Evolutionary conservation across 2,113 vertebrate species (phyloP), one percentile per base, ranked within the genome.

Genomic region (Sander lucioperca): DNA sequence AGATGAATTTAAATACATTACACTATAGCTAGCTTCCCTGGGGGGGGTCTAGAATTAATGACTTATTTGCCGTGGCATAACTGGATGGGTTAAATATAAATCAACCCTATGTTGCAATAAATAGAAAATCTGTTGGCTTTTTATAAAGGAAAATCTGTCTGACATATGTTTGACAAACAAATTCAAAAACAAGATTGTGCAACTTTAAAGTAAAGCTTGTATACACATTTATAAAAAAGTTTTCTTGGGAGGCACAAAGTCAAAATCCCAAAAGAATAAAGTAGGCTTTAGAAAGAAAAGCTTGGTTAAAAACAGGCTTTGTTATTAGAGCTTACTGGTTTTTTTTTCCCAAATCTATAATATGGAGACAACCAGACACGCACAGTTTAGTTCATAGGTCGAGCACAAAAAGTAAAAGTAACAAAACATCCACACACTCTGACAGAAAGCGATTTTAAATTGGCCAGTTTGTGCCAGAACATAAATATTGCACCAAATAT

Each of bases 401-500:
- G 87, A 90, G 89, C 89, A 91, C 74, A 75, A 63, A 88, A 88
- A 90, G 75, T 90, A 83, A 87, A 58, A 45, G 45, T 65, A 43
- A 43, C 39, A 73, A 66, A 86, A 71, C 72, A 76, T 77, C 51
- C 78, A 87, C 78, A 88, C 86, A 67, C 76, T 43, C 76, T 43
- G 80, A 84, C 77, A 90, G 76, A 92, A 93, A 91, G 85, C 85
- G 77, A 82, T 84, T 86, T 80, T 88, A 76, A 83, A 83, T 59
- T 53, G 81, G 73, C 85, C 77, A 80, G 74, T 88, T 82, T 83
- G 80, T 73, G 82, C 78, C 89, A 86, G 62, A 92, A 94, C 92
- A 91, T 83, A 93, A 93, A 93, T 95, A 96, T 96, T 95, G 94
- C 95, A 95, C 95, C 90, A 91, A 90, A 90, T 90, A 78, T 90